Base-by-base conservation (phyloP, 2,888 invertebrate genomes). In the Drosophila planitibia region DNA sequence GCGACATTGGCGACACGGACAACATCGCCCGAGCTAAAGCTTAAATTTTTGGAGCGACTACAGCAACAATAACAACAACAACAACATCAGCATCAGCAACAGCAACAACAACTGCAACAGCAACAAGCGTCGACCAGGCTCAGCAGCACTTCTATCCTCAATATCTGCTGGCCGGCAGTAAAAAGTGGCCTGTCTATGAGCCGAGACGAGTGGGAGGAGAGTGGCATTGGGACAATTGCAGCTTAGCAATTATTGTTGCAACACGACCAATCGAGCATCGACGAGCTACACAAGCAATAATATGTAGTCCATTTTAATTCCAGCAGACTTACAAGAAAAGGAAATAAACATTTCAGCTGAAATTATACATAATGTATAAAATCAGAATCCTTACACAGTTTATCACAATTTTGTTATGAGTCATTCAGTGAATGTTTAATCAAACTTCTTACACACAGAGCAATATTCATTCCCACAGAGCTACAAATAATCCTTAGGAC, bases 1-100 rank as follows among this genome's bases (percentile, higher is more conserved):
- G 85, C 90, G 88, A 85, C 90, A 88, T 76, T 75, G 80, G 85
- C 90, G 88, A 85, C 85, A 89, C 79, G 76, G 76, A 74, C 83
- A 75, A 64, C 79, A 70, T 80, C 77, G 79, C 77, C 81, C 66
- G 55, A 60, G 78, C 83, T 82, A 80, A 78, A 79, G 86, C 79
- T 72, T 68, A 80, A 85, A 83, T 89, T 82, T 89, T 82, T 72
- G 52, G 77, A 64, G 64, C 75, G 75, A 59, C 47, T 39, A 59
- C 60, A 37, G 10, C 57, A 49, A 47, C 69, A 47, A 39, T 5
- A 25, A 9, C 39, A 57, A 25, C 51, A 51, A 7, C 60, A 68
- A 44, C 37, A 44, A 4, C 32, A 44, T 1, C 32, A 44, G 1
- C 61, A 44, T 30, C 30, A 30, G 30, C 30, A 33, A 2, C 55